Evolutionary conservation across 2,113 vertebrate species (phyloP), one percentile per base, ranked within the genome.

Genomic region (Sterrhoptilus dennistouni): DNA sequence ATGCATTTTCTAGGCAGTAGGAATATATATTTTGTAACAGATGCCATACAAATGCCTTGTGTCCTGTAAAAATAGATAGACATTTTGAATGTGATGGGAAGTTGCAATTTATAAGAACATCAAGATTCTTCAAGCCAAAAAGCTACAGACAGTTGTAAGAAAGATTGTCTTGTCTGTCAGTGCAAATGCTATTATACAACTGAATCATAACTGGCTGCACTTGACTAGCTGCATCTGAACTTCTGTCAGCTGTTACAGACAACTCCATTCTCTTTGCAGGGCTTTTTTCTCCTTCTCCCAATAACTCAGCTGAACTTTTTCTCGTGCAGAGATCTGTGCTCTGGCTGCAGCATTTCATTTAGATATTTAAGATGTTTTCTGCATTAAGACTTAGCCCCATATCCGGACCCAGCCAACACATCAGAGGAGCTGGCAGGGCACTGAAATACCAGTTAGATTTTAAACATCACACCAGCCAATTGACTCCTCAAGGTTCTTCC

Each of bases 31-130:
- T 90, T 96, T 97, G 85, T 86, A 96, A 96, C 92, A 96, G 95
- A 96, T 96, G 95, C 92, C 93, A 93, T 88, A 96, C 95, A 94
- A 96, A 97, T 95, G 93, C 90, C 93, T 96, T 40, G 90, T 94
- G 90, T 96, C 95, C 93, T 97, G 90, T 96, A 96, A 95, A 97
- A 97, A 96, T 94, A 97, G 93, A 93, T 90, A 97, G 92, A 97
- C 92, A 81, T 95, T 96, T 90, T 92, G 90, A 95, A 93, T 96
- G 88, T 94, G 96, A 95, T 94, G 90, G 88, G 89, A 94, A 95
- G 91, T 86, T 69, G 93, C 93, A 96, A 92, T 94, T 97, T 95
- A 89, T 90, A 94, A 95, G 95, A 97, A 89, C 92, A 96, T 92
- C 95, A 93, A 87, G 90, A 96, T 94, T 96, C 90, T 89, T 90